phyloP scores from a whole-genome alignment of 2,113 vertebrate genomes.

The Pogona vitticeps region DNA sequence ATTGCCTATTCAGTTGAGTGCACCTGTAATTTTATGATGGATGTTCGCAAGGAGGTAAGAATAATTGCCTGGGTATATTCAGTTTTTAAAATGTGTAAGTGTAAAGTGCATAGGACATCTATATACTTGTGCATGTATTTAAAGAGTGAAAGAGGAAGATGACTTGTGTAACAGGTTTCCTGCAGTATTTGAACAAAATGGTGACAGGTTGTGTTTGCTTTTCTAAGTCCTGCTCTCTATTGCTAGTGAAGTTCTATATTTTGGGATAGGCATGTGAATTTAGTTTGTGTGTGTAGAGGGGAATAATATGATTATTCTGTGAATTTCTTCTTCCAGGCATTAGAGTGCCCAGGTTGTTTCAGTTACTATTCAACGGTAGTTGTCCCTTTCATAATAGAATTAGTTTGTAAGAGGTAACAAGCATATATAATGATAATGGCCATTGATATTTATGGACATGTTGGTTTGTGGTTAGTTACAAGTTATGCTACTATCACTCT shows the following conservation, averaged over 20 bases:
- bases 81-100: neutral
- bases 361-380: neutral
- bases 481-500: too few relatives aligned
- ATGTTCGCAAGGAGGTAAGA: slow-evolving; percentile 84
- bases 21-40: slow-evolving; percentile 86
- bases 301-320: neutral
- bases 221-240: neutral
- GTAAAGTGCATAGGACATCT: neutral
- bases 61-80: slow-evolving; percentile 4
- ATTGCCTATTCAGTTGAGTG: slow-evolving; percentile 86
- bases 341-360: neutral
- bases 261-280: neutral
- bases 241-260: neutral
- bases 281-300: neutral
- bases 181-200: neutral
- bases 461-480: neutral
- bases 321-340: neutral
- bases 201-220: neutral
- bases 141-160: neutral
- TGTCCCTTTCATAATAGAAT: neutral
- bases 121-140: neutral
- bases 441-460: neutral
- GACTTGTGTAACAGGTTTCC: neutral
- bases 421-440: neutral
- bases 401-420: neutral